A percentile compares a stretch with the other conserved stretches of the same genome.
Conservation (phyloP, 2,888 invertebrate species). For the Micoletzkya japonica region DNA sequence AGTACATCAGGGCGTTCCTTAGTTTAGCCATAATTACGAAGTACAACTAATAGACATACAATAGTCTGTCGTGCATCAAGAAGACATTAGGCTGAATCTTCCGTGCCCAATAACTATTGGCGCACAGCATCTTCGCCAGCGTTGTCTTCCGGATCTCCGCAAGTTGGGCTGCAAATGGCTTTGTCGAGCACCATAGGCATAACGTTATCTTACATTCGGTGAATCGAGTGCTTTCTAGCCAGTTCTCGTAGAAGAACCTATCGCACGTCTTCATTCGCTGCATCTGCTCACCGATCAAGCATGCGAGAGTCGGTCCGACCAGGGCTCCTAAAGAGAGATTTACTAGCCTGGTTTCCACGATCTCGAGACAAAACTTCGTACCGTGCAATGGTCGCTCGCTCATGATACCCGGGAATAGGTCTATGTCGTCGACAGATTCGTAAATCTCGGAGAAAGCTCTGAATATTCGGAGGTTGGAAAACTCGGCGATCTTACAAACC, state of each 20-base stretch:
- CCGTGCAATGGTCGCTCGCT: constrained; percentile 75
- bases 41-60: constrained; percentile 40
- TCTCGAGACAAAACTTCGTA: constrained; percentile 9
- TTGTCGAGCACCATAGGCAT: not conserved
- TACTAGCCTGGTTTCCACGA: not conserved
- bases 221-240: constrained; percentile 53
- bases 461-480: constrained; percentile 26
- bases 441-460: constrained; percentile 51
- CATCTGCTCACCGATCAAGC: constrained; percentile 86
- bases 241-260: constrained; percentile 81
- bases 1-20: constrained; percentile 61
- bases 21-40: constrained; percentile 18
- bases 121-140: constrained; percentile 82
- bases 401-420: constrained; percentile 92
- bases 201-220: constrained; percentile 52
- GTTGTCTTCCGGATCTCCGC: constrained; percentile 82
- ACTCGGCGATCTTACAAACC: not conserved
- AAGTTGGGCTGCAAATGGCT: constrained; percentile 71
- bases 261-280: constrained; percentile 76
- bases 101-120: constrained; percentile 72
- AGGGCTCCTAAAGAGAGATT: constrained; percentile 73
- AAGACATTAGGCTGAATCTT: constrained; percentile 87
- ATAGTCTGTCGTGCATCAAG: constrained; percentile 75
- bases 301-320: constrained; percentile 90
- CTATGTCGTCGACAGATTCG: constrained; percentile 84